These are phyloP conservation scores for Dipodomys stephensi DNA, from an alignment of 2,113 vertebrate genomes.

Conservation along the genomic window DNA sequence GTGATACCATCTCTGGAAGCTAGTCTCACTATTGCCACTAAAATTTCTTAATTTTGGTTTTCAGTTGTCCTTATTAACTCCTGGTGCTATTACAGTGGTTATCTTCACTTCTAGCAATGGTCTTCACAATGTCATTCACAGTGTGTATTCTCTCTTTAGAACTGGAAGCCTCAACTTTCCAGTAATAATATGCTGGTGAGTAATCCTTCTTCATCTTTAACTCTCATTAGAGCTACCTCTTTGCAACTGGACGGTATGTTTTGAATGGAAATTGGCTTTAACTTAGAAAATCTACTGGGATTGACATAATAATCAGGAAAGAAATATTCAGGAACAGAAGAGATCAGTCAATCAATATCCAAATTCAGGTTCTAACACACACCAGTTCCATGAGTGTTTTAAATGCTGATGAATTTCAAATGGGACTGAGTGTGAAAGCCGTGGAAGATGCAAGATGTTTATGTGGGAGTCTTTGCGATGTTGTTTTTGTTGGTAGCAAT, in stretches of 20 bases:
- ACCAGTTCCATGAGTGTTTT: neutral
- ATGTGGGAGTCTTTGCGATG: no score
- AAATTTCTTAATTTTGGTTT: neutral
- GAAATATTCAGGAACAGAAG: neutral
- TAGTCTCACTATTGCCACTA: neutral
- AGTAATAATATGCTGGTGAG: neutral
- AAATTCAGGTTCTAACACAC: neutral
- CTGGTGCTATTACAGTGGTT: neutral
- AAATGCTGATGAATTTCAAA: neutral
- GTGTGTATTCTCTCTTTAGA: neutral
- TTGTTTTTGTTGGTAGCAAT: no score
- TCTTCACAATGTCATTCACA: neutral
- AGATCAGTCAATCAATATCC: neutral
- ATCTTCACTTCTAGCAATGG: neutral
- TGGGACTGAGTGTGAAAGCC: neutral
- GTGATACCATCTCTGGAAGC: neutral
- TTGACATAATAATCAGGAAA: neutral
- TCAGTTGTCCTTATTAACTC: neutral
- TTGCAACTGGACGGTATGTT: neutral
- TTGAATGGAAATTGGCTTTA: neutral
- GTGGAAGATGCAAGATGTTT: no score
- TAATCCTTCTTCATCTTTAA: neutral
- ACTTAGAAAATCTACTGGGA: neutral
- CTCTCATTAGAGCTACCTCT: neutral
- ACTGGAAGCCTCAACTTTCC: neutral